Evolutionary conservation across 1,140 invertebrate genomes (phyloP).

Genomic region (Drosophila pseudoobscura): DNA sequence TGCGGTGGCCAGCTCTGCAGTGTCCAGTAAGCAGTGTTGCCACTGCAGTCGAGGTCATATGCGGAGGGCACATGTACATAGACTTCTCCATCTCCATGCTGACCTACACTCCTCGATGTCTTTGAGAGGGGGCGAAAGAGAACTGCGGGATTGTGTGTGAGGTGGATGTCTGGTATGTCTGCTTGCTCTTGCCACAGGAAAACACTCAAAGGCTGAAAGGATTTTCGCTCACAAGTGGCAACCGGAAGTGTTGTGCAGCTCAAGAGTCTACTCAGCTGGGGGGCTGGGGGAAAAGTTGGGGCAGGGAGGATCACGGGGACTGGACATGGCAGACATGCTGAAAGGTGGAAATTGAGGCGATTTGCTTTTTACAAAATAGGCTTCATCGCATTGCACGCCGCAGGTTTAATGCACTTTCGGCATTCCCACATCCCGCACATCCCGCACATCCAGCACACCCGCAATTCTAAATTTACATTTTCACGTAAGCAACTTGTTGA

Average conservation of each 20-base stretch:
- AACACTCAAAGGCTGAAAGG: slow-evolving; percentile 75
- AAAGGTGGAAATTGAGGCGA: slow-evolving; percentile 79
- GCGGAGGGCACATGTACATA: too few relatives aligned
- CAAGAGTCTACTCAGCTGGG: slow-evolving; percentile 68
- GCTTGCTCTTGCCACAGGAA: slow-evolving; percentile 64
- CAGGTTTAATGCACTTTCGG: slow-evolving; percentile 39
- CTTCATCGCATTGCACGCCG: slow-evolving; percentile 17
- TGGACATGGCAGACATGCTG: slow-evolving; percentile 72
- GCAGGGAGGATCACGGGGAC: slow-evolving; percentile 10
- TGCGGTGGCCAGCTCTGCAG: too few relatives aligned
- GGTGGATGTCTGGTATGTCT: slow-evolving; percentile 42
- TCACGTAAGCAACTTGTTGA: slow-evolving; percentile 1
- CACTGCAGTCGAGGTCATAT: too few relatives aligned
- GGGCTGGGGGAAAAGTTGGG: neutral
- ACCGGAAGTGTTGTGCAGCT: slow-evolving; percentile 79
- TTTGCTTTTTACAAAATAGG: slow-evolving; percentile 63
- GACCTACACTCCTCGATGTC: too few relatives aligned
- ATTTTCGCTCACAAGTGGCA: slow-evolving; percentile 78
- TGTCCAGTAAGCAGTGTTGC: too few relatives aligned
- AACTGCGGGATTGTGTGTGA: neutral
- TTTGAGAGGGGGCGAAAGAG: neutral
- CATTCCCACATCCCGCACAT: slow-evolving; percentile 3
- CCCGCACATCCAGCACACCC: neutral
- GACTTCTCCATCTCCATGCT: too few relatives aligned
- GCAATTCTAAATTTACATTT: neutral